Evolutionary conservation across 2,797 vertebrate genomes (phyloP), one percentile per base, ranked within the genome.

Genomic region (Australoheros facetus): DNA sequence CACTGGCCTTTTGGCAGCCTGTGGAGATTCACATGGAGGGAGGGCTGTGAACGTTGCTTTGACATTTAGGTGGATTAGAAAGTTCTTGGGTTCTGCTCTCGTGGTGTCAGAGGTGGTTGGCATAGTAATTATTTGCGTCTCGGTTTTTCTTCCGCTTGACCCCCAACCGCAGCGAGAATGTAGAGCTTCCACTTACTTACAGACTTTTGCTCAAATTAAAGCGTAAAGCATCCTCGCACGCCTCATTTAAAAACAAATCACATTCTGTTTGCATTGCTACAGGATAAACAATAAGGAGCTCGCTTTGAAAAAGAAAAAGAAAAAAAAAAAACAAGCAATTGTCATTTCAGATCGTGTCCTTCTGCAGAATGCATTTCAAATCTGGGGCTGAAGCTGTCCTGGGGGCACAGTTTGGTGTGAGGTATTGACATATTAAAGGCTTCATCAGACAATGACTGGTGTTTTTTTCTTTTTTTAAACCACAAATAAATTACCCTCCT

Each of bases 31-130:
- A 83, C 88, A 56, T 58, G 73, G 78, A 86, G 87, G 90, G 87
- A 83, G 88, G 88, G 91, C 88, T 57, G 85, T 37, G 59, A 90
- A 87, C 85, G 82, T 34, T 55, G 89, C 87, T 77, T 75, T 95
- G 93, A 94, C 93, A 95, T 95, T 95, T 94, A 88, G 92, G 87
- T 84, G 93, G 92, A 94, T 95, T 94, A 94, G 85, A 94, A 91
- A 92, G 92, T 94, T 91, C 83, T 92, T 78, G 86, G 91, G 91
- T 92, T 91, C 85, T 88, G 90, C 90, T 92, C 88, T 89, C 81
- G 30, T 70, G 85, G 89, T 91, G 91, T 92, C 92, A 91, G 89
- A 93, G 93, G 92, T 93, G 91, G 82, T 83, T 81, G 88, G 91
- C 86, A 85, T 83, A 77, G 92, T 93, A 91, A 92, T 94, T 92